Conservation (phyloP, 2,888 invertebrate genomes). For the Andrena minutula region DNA sequence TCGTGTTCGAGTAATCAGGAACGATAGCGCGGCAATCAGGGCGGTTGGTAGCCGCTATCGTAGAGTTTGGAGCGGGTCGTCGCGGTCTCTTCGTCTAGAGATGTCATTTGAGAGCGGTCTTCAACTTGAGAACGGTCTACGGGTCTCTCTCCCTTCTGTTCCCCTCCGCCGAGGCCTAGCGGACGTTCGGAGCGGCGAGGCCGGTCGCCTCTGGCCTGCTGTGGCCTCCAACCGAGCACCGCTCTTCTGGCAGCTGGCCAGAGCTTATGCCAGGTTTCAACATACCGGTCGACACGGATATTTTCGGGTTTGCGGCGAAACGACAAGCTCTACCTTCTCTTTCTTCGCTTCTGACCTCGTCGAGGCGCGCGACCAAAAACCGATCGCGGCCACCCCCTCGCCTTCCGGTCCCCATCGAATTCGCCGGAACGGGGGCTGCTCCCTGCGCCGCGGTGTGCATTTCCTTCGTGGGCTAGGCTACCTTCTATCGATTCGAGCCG, state of each 20-base stretch:
- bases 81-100: conserved; percentile 1
- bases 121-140: conserved; percentile 19
- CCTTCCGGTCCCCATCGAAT: conserved; percentile 3
- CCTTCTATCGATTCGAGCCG: conserved; percentile 35
- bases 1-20: conserved; percentile 9
- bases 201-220: conserved; percentile 71
- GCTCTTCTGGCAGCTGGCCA: conserved; percentile 81
- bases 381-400: conserved; percentile 10
- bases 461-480: neutral
- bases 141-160: conserved; percentile 3
- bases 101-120: conserved; percentile 46
- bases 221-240: conserved; percentile 73
- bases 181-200: conserved; percentile 58
- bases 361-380: conserved; percentile 27
- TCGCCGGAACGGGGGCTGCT: neutral
- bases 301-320: conserved; percentile 82
- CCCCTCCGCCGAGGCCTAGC: conserved; percentile 36
- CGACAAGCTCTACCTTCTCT: conserved; percentile 56
- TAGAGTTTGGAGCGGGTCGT: neutral
- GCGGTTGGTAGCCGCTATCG: conserved; percentile 1
- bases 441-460: neutral
- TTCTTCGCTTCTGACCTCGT: conserved; percentile 46
- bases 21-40: conserved; percentile 11
- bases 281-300: conserved; percentile 84
- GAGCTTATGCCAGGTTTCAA: conserved; percentile 84